A percentile compares a stretch with the other conserved stretches of the same genome.
Evolutionary conservation across 2,888 invertebrate genomes (phyloP).

Genomic region (Alloplasta piceator): DNA sequence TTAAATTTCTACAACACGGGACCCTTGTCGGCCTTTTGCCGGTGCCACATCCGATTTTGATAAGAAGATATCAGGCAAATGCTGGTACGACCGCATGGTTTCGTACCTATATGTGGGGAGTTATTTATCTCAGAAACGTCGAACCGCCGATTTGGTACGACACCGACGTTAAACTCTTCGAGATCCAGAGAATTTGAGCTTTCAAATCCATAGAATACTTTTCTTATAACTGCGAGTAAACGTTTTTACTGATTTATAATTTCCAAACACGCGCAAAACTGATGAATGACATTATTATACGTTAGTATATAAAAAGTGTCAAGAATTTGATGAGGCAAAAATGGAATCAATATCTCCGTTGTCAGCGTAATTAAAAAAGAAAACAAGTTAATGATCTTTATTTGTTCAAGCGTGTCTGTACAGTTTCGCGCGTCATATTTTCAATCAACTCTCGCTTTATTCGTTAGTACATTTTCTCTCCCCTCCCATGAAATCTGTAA

Average conservation of each 20-base stretch:
- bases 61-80: conserved; percentile 99
- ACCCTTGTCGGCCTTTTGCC: conserved; percentile 98
- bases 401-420: conserved; percentile 59
- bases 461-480: conserved; percentile 38
- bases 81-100: conserved; percentile 99
- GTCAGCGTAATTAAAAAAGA: conserved; percentile 39
- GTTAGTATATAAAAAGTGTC: not conserved
- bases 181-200: conserved; percentile 95
- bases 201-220: not conserved
- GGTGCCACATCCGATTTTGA: conserved; percentile 99
- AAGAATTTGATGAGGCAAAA: not conserved
- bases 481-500: not conserved
- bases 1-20: conserved; percentile 99
- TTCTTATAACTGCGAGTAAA: conserved; percentile 45
- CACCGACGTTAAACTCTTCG: conserved; percentile 99
- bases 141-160: conserved; percentile 99
- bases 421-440: conserved; percentile 51
- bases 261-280: conserved; percentile 34
- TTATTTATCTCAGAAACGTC: conserved; percentile 98
- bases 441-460: conserved; percentile 54
- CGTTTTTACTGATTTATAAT: conserved; percentile 43
- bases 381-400: conserved; percentile 54
- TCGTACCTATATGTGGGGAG: conserved; percentile 99
- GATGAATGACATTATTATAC: not conserved
- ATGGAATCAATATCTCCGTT: not conserved